Base-by-base conservation (phyloP, 1,140 invertebrate species). In the Habropoda laboriosa region DNA sequence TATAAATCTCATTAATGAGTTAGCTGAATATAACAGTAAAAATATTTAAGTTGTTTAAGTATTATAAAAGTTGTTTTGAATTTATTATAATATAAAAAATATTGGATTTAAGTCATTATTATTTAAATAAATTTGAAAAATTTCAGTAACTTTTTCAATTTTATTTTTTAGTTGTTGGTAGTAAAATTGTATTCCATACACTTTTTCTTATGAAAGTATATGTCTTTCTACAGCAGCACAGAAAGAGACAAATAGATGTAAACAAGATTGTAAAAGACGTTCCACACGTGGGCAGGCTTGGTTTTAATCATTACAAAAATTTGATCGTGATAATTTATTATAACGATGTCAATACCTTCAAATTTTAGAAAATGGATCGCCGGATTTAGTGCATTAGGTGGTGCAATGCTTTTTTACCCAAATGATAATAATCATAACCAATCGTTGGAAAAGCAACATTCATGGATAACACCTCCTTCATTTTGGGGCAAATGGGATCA, bases 401-500 rank as follows among this genome's bases (percentile, higher is more conserved):
- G 92, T 40, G 73, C 87, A 70, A 58, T 75, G 38, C 58, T 91
- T 63, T 88, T 86, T 89, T 93, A 92, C 79, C 80, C 87, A 16
- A 89, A 90, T 78, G 40, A 51, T 30, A 87, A 86, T 61, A 70
- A 68, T 60, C 24, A 86, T n/a, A 32, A 57, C 64, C 80, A 88
- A 47, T 40, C 64, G 40, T 67, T 81, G 12, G 81, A 79, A 21
- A 92, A 90, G 0, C 82, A 88, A 60, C 91, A 92, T 78, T 95
- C 96, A 0, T 96, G 95, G 95, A 95, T 95, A 21, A 95, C 94
- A 6, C 95, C 95, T 91, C 95, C 94, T 73, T 92, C 81, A 16
- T 93, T 94, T 2, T 93, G 93, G 49, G 94, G 95, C 0, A 95
- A 95, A 89, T 98, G 97, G 97, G 96, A 98, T 86, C 94, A 93